Evolutionary conservation across 2,888 invertebrate species (phyloP).

Genomic region (Rutpela maculata): DNA sequence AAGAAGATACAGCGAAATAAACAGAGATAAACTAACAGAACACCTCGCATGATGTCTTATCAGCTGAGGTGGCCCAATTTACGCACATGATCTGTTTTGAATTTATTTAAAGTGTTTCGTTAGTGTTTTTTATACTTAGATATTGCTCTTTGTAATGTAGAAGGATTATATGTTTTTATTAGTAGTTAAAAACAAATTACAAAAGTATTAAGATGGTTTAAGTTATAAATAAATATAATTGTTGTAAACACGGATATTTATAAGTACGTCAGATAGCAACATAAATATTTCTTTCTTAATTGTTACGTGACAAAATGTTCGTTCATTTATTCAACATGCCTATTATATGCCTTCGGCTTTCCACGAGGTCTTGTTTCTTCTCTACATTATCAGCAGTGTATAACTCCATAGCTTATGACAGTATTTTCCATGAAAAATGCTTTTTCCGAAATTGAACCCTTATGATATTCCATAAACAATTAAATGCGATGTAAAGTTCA

Average conservation of each 20-base stretch:
- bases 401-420: too few species aligned
- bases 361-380: too few species aligned
- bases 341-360: too few species aligned
- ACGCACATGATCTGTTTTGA: not conserved
- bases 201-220: not conserved
- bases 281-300: not conserved
- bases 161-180: not conserved
- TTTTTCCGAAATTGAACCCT: too few species aligned
- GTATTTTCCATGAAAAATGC: too few species aligned
- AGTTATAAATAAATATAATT: not conserved
- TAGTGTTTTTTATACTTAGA: not conserved
- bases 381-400: too few species aligned
- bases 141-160: too few species aligned
- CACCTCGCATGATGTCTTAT: not conserved
- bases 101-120: not conserved
- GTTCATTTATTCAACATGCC: too few species aligned
- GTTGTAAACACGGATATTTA: not conserved
- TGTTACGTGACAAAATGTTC: too few species aligned
- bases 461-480: too few species aligned
- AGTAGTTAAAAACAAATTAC: not conserved
- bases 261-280: too few species aligned
- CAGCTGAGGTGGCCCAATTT: not conserved
- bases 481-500: too few species aligned
- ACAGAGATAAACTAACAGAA: not conserved
- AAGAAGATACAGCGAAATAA: not conserved